Conservation (phyloP, 2,888 invertebrate genomes). For the Orgyia antiqua region DNA sequence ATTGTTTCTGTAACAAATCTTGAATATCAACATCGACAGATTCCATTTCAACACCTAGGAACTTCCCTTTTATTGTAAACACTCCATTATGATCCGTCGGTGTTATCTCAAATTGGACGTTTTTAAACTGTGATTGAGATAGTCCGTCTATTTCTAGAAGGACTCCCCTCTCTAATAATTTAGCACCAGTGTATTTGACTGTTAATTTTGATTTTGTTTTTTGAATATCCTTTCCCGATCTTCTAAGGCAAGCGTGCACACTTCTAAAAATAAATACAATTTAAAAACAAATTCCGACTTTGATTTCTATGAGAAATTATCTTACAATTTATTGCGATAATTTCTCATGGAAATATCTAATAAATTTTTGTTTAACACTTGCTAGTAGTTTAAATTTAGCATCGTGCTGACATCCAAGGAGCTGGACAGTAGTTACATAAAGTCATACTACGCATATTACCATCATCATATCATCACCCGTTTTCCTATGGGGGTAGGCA, state of each 20-base stretch:
- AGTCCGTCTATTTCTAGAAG: conserved; percentile 84
- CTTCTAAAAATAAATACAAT: conserved; percentile 48
- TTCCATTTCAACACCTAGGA: conserved; percentile 87
- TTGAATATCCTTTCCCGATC: conserved; percentile 66
- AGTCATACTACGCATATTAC: too few species aligned
- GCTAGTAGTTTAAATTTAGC: too few species aligned
- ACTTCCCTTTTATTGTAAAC: conserved; percentile 84
- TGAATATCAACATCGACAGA: conserved; percentile 84
- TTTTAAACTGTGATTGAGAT: conserved; percentile 83
- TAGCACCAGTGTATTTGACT: conserved; percentile 82
- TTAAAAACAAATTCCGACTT: not conserved
- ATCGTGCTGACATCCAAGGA: too few species aligned
- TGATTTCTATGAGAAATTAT: too few species aligned
- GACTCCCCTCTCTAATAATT: conserved; percentile 84
- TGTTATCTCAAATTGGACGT: conserved; percentile 85
- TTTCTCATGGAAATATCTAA: too few species aligned
- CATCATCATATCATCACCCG: too few species aligned
- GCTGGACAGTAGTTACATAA: too few species aligned
- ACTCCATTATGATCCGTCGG: conserved; percentile 82
- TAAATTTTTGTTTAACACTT: too few species aligned
- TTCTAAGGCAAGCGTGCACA: conserved; percentile 71
- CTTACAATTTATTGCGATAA: too few species aligned
- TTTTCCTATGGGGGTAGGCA: too few species aligned
- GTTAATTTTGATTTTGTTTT: conserved; percentile 79
- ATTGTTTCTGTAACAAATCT: conserved; percentile 85